Base-by-base conservation (phyloP, 2,888 invertebrate genomes). In the Scrobipalpa atriplicella region DNA sequence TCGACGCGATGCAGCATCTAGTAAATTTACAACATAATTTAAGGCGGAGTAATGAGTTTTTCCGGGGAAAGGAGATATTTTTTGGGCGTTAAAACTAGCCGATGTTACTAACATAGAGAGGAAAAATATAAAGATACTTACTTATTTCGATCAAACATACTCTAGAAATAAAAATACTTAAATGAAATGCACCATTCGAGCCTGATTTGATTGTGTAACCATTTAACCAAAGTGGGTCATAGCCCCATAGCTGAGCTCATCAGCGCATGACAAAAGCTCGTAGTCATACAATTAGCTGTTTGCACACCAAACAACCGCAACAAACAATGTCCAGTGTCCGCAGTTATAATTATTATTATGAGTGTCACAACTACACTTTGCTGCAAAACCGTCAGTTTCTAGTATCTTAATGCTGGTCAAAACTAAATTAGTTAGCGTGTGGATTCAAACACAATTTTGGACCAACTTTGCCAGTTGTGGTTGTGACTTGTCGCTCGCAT, bases 1-100 rank as follows among this genome's bases (percentile, higher is more conserved):
- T 61, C 38, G 62, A 62, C 51, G 43, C 39, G 62, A 66, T 69
- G 16, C n/a, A 47, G 47, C 3, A 10, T 47, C 47, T 2, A 47
- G 47, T 16, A 16, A 47, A 47, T 5, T n/a, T 3, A 6, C 47
- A 47, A 43, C 43, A 10, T 43, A 0, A 3, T 43, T 13, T 11
- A 43, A 1, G 11, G 13, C 43, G 13, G 1, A 11, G 43, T 43
- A 29, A 29, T 29, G 29, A 29, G 29, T 29, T 29, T 29, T 29
- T 29, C 29, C 5, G 29, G 29, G 29, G 5, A 5, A 29, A 29
- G 29, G 5, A 29, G 2, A 29, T 29, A 29, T 29, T 29, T 29
- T 2, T 5, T 5, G 29, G 5, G 2, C 29, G 5, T 29, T 3
- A 3, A 29, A 29, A 29, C 29, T 29, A 29, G 29, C 29, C 29